Percentiles rank a stretch among this genome's conserved stretches.
Evolutionary conservation across 2,113 vertebrate genomes (phyloP).

Genomic region (Callaeas wilsoni): DNA sequence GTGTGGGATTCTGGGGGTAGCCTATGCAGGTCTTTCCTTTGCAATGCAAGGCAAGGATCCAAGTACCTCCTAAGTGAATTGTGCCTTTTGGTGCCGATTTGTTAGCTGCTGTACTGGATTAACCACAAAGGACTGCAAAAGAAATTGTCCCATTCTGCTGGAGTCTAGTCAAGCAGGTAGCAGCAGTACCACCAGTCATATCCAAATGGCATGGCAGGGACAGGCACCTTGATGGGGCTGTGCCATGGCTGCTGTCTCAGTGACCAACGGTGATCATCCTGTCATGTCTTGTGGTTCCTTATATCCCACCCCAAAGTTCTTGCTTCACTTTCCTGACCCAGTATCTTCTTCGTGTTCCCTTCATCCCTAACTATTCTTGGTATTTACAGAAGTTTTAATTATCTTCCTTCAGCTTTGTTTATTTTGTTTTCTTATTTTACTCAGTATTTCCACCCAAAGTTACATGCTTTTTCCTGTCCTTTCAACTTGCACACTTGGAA

Average conservation of each 20-base stretch:
- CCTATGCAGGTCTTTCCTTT: background rate
- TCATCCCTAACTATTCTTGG: background rate
- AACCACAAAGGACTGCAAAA: background rate
- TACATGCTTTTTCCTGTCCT: background rate
- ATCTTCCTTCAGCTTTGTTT: background rate
- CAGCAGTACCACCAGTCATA: background rate
- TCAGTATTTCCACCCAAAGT: background rate
- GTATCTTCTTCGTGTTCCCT: background rate
- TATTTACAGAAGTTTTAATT: conserved; percentile 16
- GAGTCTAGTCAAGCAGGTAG: background rate
- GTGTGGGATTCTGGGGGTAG: background rate
- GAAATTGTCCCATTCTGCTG: background rate
- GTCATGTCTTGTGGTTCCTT: background rate
- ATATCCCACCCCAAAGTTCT: background rate
- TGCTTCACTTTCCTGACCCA: background rate
- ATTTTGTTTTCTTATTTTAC: background rate
- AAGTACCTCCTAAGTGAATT: background rate
- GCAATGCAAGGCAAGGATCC: background rate
- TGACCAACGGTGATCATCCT: background rate
- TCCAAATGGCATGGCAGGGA: background rate
- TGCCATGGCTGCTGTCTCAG: background rate
- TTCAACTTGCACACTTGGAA: background rate
- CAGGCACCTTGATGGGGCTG: background rate
- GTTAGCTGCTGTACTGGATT: background rate
- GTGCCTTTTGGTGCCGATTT: background rate